Evolutionary conservation across 2,888 invertebrate genomes (phyloP), one percentile per base, ranked within the genome.

Genomic region (Mesoligia furuncula): DNA sequence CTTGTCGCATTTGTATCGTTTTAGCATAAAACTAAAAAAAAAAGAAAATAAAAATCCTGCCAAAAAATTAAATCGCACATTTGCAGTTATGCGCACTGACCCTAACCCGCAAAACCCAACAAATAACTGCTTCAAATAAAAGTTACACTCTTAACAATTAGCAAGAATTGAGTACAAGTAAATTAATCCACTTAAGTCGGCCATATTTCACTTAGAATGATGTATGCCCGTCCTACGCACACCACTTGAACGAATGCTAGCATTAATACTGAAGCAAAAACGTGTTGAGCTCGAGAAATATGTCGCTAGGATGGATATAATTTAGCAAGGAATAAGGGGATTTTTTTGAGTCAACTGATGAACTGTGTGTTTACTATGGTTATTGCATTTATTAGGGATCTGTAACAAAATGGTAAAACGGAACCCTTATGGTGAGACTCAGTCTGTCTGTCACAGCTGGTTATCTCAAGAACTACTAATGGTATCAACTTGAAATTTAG

Each of bases 141-240:
- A 85, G 80, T 77, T 69, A 74, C 75, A 70, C 39, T 64, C 51
- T 54, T 66, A 48, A 75, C 73, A 83, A 85, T 85, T 85, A 85
- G 54, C 80, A 31, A 61, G 67, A 59, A 75, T 73, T 36, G 15
- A 75, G 77, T 83, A 76, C 83, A 82, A 75, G 73, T 77, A 66
- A 75, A 85, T 85, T 85, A 85, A 83, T 85, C 77, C 80, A 85
- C 86, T 83, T 75, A 77, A 54, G 68, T 36, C 48, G 3, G 68
- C 42, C 6, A 85, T 85, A 86, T 75, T 86, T 85, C 77, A 83
- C 77, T 66, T 17, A 42, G 80, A 86, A 80, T 77, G 73, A 85
- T 80, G 73, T 72, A 67, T 67, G 59, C 7, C 66, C 68, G 83
- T 75, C 66, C 51, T 39, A 27, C 59, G 73, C 83, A 85, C 85